A percentile compares a stretch with the other conserved stretches of the same genome.
Conservation (phyloP, 2,113 vertebrate species). For the Ardeotis arabs region DNA sequence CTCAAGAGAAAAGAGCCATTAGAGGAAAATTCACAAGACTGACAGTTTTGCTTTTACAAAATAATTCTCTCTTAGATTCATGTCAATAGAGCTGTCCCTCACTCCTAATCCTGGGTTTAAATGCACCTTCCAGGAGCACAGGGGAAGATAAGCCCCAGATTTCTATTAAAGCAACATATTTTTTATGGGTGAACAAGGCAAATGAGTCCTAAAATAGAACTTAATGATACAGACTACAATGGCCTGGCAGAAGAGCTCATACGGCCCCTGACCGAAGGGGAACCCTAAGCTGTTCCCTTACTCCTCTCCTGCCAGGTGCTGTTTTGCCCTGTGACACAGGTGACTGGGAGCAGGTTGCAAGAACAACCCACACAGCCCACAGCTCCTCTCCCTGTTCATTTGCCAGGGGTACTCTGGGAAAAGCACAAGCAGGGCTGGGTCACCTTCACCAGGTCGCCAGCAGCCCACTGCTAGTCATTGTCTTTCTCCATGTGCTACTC, state of each 20-base stretch:
- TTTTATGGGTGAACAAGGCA: background rate
- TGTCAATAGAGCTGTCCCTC: background rate
- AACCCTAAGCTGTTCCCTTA: background rate
- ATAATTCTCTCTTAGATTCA: background rate
- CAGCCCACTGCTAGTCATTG: background rate
- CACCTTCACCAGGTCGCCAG: background rate
- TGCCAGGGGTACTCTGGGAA: background rate
- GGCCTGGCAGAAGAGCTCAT: background rate
- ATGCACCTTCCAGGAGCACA: background rate
- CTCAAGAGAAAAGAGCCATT: background rate
- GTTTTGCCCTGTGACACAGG: background rate
- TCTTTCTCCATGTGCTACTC: background rate
- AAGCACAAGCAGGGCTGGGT: background rate
- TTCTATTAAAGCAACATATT: background rate
- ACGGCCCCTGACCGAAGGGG: fast-evolving
- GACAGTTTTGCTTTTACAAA: background rate
- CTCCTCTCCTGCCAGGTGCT: background rate
- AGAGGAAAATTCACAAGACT: background rate
- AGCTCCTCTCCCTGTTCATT: background rate
- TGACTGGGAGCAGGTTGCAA: background rate
- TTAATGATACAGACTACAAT: background rate
- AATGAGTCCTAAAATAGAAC: background rate
- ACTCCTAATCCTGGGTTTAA: background rate
- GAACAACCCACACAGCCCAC: background rate
- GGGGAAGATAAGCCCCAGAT: background rate